phyloP scores from a whole-genome alignment of 2,888 invertebrate species.

The Thumatha senex region DNA sequence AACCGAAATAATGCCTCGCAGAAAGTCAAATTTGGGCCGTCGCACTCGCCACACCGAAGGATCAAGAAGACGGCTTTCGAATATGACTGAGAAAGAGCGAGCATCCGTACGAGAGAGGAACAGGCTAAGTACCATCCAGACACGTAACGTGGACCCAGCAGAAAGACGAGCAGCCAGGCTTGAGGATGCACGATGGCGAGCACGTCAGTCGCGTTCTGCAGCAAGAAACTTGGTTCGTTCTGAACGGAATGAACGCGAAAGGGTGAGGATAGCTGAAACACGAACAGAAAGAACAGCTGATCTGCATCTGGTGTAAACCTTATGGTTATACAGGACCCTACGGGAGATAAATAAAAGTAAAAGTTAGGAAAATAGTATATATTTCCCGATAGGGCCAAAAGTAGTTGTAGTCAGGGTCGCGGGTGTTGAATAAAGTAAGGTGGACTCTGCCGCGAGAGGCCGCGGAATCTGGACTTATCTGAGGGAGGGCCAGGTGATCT shows the following conservation, averaged over 20 bases:
- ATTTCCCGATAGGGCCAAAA: too few species aligned
- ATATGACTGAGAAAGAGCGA: conserved; percentile 4
- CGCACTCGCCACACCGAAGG: conserved; percentile 8
- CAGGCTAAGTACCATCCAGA: background rate
- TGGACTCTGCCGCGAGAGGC: too few species aligned
- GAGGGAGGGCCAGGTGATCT: too few species aligned
- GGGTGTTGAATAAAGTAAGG: too few species aligned
- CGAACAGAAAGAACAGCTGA: too few species aligned
- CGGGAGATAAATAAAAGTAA: too few species aligned
- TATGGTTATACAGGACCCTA: too few species aligned
- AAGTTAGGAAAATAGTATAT: too few species aligned
- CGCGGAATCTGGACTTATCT: too few species aligned
- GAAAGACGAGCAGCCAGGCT: conserved; percentile 9
- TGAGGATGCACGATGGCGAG: conserved; percentile 7
- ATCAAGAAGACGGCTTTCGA: conserved; percentile 9
- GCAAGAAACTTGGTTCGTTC: conserved; percentile 1
- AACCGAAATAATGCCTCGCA: conserved; percentile 10
- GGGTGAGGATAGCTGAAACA: conserved; percentile 4
- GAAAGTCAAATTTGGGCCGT: conserved; percentile 8
- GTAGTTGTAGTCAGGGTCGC: too few species aligned
- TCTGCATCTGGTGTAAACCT: too few species aligned
- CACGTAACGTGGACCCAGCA: background rate
- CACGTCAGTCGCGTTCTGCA: conserved; percentile 6
- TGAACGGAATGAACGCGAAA: conserved; percentile 3
- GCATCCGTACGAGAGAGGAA: background rate